Percentiles rank a stretch among this genome's conserved stretches.
These are phyloP conservation scores for Anguilla japonica DNA, from an alignment of 2,113 vertebrate genomes.

Conservation along the genomic window DNA sequence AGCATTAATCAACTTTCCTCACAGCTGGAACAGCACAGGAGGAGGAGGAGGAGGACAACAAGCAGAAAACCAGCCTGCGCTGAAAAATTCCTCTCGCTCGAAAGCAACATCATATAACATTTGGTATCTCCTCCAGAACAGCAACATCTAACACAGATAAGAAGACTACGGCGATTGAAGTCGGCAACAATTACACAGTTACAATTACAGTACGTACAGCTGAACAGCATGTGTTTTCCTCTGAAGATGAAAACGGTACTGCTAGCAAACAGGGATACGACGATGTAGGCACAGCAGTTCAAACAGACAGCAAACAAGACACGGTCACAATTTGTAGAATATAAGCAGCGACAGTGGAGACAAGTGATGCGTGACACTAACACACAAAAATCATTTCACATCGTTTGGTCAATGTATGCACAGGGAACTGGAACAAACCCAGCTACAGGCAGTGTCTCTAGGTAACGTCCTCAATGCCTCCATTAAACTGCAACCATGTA, in stretches of 20 bases:
- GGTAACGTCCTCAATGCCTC: constrained; percentile 14
- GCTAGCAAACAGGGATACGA: neutral
- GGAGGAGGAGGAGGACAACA: neutral
- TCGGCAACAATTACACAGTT: neutral
- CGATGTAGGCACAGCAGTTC: neutral
- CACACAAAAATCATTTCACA: neutral
- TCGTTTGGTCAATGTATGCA: neutral
- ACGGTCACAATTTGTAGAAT: neutral
- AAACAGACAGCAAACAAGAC: neutral
- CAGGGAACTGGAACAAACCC: neutral
- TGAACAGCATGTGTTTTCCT: neutral
- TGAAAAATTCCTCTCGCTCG: constrained; percentile 3
- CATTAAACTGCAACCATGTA: neutral
- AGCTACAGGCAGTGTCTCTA: neutral
- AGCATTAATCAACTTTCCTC: constrained; percentile 9
- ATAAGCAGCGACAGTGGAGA: neutral
- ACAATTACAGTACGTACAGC: neutral
- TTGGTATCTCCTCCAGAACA: neutral
- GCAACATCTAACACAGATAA: neutral
- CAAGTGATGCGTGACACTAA: neutral
- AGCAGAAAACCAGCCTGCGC: neutral
- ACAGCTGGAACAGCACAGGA: neutral
- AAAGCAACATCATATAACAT: neutral
- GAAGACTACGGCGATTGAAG: neutral
- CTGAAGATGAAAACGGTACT: neutral